These are phyloP conservation scores for Pygmarrhopalites habei DNA, from an alignment of 1,140 invertebrate genomes.

Conservation along the genomic window DNA sequence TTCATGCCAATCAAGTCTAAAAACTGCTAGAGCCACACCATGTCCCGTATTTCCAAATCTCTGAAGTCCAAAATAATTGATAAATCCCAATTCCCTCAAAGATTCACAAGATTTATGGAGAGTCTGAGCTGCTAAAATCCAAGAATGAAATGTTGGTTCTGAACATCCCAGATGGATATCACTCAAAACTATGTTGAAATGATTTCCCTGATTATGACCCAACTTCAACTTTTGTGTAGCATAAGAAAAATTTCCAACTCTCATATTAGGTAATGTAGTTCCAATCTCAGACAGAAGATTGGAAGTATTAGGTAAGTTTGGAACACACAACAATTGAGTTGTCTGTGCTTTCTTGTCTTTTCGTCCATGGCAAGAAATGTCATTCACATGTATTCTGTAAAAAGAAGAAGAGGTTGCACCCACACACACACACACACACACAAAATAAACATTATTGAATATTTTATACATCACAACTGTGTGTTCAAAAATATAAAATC, in stretches of 20 bases:
- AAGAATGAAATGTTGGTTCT: constrained; percentile 49
- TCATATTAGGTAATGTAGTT: constrained; percentile 47
- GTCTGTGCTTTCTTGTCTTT: constrained; percentile 93
- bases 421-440: too few species aligned
- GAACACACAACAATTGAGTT: constrained; percentile 75
- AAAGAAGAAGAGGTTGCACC: too few species aligned
- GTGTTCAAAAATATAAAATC: too few species aligned
- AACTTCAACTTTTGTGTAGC: constrained; percentile 57
- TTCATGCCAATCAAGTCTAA: constrained; percentile 69
- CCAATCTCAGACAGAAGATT: constrained; percentile 49
- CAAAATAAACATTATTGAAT: too few species aligned
- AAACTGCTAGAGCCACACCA: too few species aligned
- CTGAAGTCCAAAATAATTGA: constrained; percentile 97
- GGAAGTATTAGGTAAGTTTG: constrained; percentile 62
- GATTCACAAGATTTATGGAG: too few species aligned
- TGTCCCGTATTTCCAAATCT: too few species aligned
- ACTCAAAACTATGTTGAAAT: constrained; percentile 52
- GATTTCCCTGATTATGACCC: constrained; percentile 74
- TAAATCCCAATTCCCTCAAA: constrained; percentile 72
- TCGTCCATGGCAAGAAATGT: constrained; percentile 79
- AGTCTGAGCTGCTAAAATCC: constrained; percentile 59
- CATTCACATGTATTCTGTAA: constrained; percentile 45
- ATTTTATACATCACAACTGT: too few species aligned
- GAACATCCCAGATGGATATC: constrained; percentile 17
- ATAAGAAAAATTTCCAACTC: constrained; percentile 67